Percentiles rank a stretch among this genome's conserved stretches.
These are phyloP conservation scores for Eristalis intricaria DNA, from an alignment of 2,888 invertebrate species.

Conservation along the genomic window DNA sequence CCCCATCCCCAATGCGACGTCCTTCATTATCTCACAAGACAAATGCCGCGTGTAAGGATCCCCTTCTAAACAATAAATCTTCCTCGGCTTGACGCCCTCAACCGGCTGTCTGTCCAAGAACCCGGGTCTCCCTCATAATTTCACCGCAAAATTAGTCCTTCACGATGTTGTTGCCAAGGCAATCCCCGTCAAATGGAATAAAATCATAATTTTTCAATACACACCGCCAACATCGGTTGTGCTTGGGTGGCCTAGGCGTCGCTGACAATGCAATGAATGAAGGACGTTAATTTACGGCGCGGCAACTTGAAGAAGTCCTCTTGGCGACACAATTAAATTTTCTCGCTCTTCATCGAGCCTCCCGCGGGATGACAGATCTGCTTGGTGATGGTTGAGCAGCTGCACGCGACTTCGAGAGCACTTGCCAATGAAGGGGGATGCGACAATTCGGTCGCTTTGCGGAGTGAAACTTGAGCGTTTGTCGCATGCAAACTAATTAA, in stretches of 20 bases:
- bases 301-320: constrained; percentile 46
- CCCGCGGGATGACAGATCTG: constrained; percentile 34
- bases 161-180: neutral
- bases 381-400: constrained; percentile 63
- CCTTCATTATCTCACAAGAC: neutral
- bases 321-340: constrained; percentile 58
- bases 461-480: constrained; percentile 41
- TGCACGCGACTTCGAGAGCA: constrained; percentile 68
- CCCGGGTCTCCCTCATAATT: neutral
- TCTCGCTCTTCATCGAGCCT: constrained; percentile 4
- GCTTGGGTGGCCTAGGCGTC: constrained; percentile 12
- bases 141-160: constrained; percentile 13
- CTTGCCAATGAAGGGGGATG: constrained; percentile 15
- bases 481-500: constrained; percentile 56
- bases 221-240: constrained; percentile 37
- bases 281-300: constrained; percentile 61
- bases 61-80: constrained; percentile 16
- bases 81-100: constrained; percentile 5
- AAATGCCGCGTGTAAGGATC: neutral
- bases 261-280: constrained; percentile 44
- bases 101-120: neutral
- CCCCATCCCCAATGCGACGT: neutral
- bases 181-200: constrained; percentile 36
- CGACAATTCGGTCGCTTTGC: constrained; percentile 38
- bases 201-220: constrained; percentile 67